Evolutionary conservation across 2,113 vertebrate species (phyloP), one percentile per base, ranked within the genome.

Genomic region (Urocolius indicus): DNA sequence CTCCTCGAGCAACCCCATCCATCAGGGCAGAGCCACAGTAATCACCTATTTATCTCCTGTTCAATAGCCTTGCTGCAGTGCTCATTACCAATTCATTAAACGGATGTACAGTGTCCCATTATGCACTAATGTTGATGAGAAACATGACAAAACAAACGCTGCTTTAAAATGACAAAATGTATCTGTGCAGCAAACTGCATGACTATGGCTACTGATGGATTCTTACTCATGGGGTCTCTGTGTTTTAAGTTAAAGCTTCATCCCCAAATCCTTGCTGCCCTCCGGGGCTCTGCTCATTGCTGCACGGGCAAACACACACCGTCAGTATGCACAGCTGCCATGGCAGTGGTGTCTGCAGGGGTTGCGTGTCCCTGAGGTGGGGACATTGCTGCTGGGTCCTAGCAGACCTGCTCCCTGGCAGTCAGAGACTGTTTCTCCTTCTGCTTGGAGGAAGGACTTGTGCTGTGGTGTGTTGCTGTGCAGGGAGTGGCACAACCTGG

Each of bases 321-420:
- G 46, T 9, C 57, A 7, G 24, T 1, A 13, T 16, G 41, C 62
- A 7, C 9, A 8, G 41, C 5, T 20, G 48, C 41, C 61, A 8
- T 9, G 2, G 1, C 78, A 7, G 22, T 2, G 13, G 5, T 10
- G 29, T 23, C 61, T 16, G 24, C 1, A 3, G 29, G 17, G 52
- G 9, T 17, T 1, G 3, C 13, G 1, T 18, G 46, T 48, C 67
- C 59, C 52, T 38, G 23, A 0, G 9, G 0, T 9, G 45, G 27
- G 58, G 45, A 63, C 41, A 10, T 5, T 0, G 2, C 48, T 36
- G 30, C 63, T 3, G 5, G 72, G 74, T 32, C 38, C 46, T 5
- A 12, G 20, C 67, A 74, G 81, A 51, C 4, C 21, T 14, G 21
- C 38, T 38, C 38, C 61, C 32, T 1, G 3, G 12, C 46, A 27